Conservation (phyloP, 1,140 invertebrate species). For the Sitophilus oryzae region DNA sequence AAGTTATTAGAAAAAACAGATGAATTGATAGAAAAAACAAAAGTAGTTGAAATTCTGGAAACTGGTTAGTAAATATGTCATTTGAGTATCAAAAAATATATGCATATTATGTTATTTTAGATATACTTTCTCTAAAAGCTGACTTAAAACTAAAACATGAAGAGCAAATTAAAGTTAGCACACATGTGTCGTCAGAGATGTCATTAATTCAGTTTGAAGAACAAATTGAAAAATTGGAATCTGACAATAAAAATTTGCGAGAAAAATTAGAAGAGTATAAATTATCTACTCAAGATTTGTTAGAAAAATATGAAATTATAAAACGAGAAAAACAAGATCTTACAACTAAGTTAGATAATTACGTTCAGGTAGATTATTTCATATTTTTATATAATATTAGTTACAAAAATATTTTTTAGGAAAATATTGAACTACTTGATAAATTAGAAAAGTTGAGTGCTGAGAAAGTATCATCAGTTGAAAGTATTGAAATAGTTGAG, state of each 20-base stretch:
- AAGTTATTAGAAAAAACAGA: conserved; percentile 11
- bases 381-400: too few relatives aligned
- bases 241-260: conserved; percentile 43
- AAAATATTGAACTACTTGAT: conserved; percentile 61
- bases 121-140: conserved; percentile 28
- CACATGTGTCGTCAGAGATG: conserved; percentile 54
- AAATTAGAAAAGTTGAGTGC: conserved; percentile 60
- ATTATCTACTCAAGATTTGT: conserved; percentile 49
- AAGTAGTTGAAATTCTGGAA: conserved; percentile 30
- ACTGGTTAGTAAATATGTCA: conserved; percentile 15
- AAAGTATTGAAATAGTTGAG: conserved; percentile 65
- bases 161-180: conserved; percentile 53
- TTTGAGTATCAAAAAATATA: background rate
- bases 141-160: conserved; percentile 33
- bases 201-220: conserved; percentile 65
- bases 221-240: conserved; percentile 53
- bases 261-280: conserved; percentile 44
- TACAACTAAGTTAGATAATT: conserved; percentile 53
- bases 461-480: conserved; percentile 59
- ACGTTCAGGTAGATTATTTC: conserved; percentile 46
- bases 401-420: too few relatives aligned
- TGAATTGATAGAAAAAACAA: conserved; percentile 30
- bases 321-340: conserved; percentile 55
- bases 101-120: conserved; percentile 18
- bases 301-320: conserved; percentile 49